A percentile compares a stretch with the other conserved stretches of the same genome.
These are phyloP conservation scores for Mythimna loreyi DNA, from an alignment of 2,888 invertebrate species.

Conservation along the genomic window DNA sequence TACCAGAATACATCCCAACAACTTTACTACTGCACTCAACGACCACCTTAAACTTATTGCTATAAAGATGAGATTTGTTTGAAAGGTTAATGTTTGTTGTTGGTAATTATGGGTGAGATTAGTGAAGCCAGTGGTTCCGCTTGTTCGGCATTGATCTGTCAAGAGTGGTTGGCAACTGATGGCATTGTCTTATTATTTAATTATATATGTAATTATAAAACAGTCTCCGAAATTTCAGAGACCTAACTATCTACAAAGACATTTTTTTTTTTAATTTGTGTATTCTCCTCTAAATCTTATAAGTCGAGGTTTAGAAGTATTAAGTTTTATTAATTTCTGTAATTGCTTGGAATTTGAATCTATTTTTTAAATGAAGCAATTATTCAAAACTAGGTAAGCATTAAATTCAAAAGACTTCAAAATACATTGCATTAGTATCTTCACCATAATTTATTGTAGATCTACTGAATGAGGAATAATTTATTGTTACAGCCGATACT, in stretches of 20 bases:
- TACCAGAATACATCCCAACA: constrained; percentile 61
- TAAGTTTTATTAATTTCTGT: background rate
- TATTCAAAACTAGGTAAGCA: no score
- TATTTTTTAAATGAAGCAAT: no score
- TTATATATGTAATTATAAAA: constrained; percentile 48
- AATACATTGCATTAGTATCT: background rate
- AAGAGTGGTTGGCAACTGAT: constrained; percentile 65
- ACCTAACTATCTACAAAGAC: background rate
- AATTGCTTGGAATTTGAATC: background rate
- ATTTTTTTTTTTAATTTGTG: no score
- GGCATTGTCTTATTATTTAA: constrained; percentile 66
- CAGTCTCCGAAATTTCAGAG: background rate
- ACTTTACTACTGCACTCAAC: constrained; percentile 45
- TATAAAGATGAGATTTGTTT: constrained; percentile 58
- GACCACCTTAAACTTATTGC: constrained; percentile 26
- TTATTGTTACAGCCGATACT: background rate
- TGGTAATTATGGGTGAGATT: constrained; percentile 60
- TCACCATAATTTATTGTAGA: no score
- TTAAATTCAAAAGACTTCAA: background rate
- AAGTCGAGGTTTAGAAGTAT: background rate
- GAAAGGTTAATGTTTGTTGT: constrained; percentile 6
- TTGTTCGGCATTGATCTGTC: constrained; percentile 82
- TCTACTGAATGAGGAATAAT: background rate
- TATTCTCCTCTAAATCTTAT: background rate
- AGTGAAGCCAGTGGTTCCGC: constrained; percentile 79